phyloP scores from a whole-genome alignment of 1,140 invertebrate genomes.

The Rhizoglyphus robini region DNA sequence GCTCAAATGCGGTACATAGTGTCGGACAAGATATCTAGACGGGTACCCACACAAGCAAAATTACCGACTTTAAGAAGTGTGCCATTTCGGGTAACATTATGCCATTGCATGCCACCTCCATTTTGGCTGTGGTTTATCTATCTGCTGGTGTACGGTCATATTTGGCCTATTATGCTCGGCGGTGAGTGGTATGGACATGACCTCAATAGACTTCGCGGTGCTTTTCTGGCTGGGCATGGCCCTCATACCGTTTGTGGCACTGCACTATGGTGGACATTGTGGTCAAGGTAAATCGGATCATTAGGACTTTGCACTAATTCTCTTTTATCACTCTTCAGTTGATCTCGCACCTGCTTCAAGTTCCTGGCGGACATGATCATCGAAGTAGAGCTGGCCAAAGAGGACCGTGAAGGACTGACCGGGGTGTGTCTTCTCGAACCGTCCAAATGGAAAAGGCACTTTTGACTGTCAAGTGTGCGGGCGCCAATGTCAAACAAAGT shows the following conservation, averaged over 20 bases:
- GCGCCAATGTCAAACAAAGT: constrained; percentile 35
- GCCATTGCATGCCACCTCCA: constrained; percentile 46
- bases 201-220: constrained; percentile 69
- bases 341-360: constrained; percentile 73
- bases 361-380: constrained; percentile 70
- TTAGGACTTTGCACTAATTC: too few relatives aligned
- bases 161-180: constrained; percentile 73
- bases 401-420: constrained; percentile 44
- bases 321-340: too few relatives aligned
- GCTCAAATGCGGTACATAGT: constrained; percentile 79
- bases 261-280: constrained; percentile 77
- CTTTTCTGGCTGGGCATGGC: constrained; percentile 88
- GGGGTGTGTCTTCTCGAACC: constrained; percentile 76
- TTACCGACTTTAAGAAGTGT: constrained; percentile 93
- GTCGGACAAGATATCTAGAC: constrained; percentile 94
- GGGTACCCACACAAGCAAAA: constrained; percentile 88
- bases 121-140: constrained; percentile 86
- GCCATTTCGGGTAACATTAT: constrained; percentile 63
- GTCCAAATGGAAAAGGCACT: constrained; percentile 83
- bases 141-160: constrained; percentile 74
- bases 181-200: constrained; percentile 82
- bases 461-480: constrained; percentile 57
- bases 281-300: too few relatives aligned
- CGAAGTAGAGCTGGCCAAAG: constrained; percentile 37
- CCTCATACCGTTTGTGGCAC: constrained; percentile 68